phyloP scores from a whole-genome alignment of 37 sponge, comb jelly and placozoan species.

The Beroe forskalii region DNA sequence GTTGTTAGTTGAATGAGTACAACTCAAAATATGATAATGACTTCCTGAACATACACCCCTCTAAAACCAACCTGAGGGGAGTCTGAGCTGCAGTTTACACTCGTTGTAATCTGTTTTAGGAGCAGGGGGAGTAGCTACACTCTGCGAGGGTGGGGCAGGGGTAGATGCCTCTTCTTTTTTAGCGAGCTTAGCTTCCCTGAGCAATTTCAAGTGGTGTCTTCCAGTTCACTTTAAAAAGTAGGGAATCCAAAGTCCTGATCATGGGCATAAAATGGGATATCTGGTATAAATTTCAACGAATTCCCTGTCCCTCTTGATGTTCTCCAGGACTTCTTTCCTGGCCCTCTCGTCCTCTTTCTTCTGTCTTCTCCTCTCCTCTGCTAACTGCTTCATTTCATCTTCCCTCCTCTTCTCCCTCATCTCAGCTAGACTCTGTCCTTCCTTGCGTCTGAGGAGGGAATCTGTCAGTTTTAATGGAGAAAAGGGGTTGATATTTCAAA shows the following conservation, averaged over 20 bases:
- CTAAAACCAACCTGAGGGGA: neutral
- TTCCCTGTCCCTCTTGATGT: constrained; percentile 29
- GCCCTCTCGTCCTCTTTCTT: constrained; percentile 17
- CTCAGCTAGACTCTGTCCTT: neutral
- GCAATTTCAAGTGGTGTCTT: too few species aligned
- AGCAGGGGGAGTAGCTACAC: neutral
- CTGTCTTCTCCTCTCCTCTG: constrained; percentile 16
- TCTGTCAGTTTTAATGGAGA: neutral
- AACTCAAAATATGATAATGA: too few species aligned
- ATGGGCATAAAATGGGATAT: too few species aligned
- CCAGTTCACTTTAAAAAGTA: too few species aligned
- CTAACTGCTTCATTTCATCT: neutral
- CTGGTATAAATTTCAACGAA: too few species aligned
- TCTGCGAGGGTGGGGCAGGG: too few species aligned
- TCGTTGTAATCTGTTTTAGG: constrained; percentile 4
- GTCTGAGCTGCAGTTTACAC: constrained; percentile 12
- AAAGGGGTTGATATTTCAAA: too few species aligned
- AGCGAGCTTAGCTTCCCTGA: too few species aligned
- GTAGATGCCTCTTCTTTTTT: too few species aligned
- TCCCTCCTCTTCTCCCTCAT: neutral
- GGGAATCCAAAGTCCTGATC: too few species aligned
- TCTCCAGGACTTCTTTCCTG: neutral
- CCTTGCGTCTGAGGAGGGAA: neutral
- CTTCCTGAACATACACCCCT: too few species aligned
- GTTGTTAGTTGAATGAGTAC: too few species aligned